Percentiles rank a stretch among this genome's conserved stretches.
Conservation (phyloP, 2,113 vertebrate genomes). For the Calyptommatus sinebrachiatus region DNA sequence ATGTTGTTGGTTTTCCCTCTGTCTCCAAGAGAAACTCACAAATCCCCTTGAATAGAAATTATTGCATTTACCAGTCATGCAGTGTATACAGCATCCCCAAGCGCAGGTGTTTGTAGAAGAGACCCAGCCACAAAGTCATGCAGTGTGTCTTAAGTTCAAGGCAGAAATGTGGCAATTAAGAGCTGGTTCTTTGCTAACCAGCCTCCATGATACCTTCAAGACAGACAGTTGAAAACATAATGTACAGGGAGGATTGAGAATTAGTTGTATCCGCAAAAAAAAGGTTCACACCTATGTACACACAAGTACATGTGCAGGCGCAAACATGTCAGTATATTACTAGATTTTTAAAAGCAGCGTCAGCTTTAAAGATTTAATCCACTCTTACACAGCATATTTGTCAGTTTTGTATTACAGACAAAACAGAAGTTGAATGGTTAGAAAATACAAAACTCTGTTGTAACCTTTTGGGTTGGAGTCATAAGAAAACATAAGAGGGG, state of each 20-base stretch:
- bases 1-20: not conserved
- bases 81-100: not conserved
- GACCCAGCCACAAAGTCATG: not conserved
- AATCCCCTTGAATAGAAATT: rapidly evolving
- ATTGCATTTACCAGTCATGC: not conserved
- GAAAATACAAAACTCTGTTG: not conserved
- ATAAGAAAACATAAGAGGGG: not conserved
- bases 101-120: not conserved
- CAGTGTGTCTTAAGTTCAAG: not conserved
- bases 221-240: not conserved
- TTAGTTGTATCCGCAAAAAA: not conserved
- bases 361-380: not conserved
- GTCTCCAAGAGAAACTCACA: not conserved
- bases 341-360: not conserved
- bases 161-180: not conserved
- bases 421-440: not conserved
- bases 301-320: not conserved
- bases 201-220: not conserved
- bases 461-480: not conserved
- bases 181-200: not conserved
- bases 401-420: not conserved
- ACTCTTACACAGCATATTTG: not conserved
- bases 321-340: not conserved
- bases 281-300: not conserved
- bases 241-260: not conserved